Conservation (phyloP, 2,797 vertebrate genomes). For the Nyctibius grandis region DNA sequence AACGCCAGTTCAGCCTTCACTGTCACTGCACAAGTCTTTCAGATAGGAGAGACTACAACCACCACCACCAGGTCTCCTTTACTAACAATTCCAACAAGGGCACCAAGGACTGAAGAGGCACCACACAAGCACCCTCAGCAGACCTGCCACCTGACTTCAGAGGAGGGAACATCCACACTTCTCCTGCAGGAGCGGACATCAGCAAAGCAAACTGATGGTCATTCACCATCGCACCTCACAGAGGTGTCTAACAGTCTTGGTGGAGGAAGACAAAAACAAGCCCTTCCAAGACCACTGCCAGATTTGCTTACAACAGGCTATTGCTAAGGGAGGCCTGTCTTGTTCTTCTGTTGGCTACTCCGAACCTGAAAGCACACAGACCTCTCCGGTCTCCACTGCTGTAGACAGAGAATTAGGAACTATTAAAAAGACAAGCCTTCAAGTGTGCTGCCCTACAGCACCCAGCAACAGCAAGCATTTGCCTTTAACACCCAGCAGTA, state of each 20-base stretch:
- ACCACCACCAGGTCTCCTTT: no score
- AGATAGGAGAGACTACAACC: no score
- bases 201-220: neutral
- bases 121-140: no score
- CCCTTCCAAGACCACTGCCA: neutral
- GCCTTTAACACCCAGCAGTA: rapidly evolving
- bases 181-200: neutral
- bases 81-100: no score
- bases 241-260: neutral
- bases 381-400: neutral
- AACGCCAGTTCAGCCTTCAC: no score
- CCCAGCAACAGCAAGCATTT: neutral
- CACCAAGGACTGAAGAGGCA: no score
- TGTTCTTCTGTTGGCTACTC: neutral
- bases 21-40: no score
- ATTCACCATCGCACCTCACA: neutral
- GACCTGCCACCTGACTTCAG: no score
- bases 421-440: neutral
- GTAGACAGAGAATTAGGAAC: neutral
- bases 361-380: neutral
- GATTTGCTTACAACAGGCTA: neutral
- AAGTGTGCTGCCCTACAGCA: no score
- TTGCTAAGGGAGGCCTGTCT: neutral
- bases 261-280: neutral
- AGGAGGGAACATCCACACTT: no score